Base-by-base conservation (phyloP, 2,888 invertebrate genomes). In the Mesorhabditis spiculigera region DNA sequence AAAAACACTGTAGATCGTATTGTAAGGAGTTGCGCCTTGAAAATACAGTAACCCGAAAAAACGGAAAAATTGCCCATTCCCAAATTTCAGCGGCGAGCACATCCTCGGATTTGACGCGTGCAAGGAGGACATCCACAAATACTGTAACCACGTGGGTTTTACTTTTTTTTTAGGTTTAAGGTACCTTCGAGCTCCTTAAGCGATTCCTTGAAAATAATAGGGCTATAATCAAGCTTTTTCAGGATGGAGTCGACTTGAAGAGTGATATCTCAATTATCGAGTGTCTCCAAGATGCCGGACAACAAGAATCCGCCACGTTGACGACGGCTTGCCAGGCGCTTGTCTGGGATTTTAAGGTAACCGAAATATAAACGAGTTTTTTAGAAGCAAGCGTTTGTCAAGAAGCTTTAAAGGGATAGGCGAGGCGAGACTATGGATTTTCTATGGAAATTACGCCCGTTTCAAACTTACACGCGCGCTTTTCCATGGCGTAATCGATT, bases 281-380 rank as follows among this genome's bases (percentile, higher is more conserved):
- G 68, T 85, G 85, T 73, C 78, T 92, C 67, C 91, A 92, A 82
- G 90, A 89, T 78, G 90, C 90, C 79, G 90, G 89, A 87, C 88
- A 74, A 44, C 77, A 77, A 4, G 83, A 84, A 68, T 75, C 77
- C 0, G 77, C 72, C 4, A 76, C 80, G 5, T 73, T 86, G 28
- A 73, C 79, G 16, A 65, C 72, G 13, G 73, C 71, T 5, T 86
- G 86, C 68, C 79, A 82, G 68, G 73, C 76, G 62, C 76, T 82
- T 61, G 82, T 86, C 43, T 86, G 86, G 86, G 80, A 86, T 66
- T 85, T 82, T 69, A 86, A 86, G 76, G 81, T 84, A 13, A 5
- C 8, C 5, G 42, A 28, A 28, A 28, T 50, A 8, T 28, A 28
- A 28, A 28, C 28, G 28, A 28, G 28, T 28, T 28, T 28, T 28